These are phyloP conservation scores for Lepidocolaptes lacrymiger DNA, from an alignment of 2,797 vertebrate genomes.

Conservation along the genomic window DNA sequence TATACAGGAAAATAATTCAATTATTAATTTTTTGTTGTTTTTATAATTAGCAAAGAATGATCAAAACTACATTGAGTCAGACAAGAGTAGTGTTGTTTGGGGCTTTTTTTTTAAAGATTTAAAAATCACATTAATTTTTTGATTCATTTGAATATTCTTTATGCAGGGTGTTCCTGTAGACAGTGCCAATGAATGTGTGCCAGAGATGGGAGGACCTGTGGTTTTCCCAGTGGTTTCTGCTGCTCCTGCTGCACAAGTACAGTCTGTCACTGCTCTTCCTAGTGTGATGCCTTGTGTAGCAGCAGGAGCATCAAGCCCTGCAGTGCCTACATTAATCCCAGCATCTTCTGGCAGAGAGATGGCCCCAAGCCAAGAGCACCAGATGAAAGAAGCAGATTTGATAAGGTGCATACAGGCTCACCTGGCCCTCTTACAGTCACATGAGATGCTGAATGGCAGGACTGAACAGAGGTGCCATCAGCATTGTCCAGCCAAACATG, in stretches of 20 bases:
- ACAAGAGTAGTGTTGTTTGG: not conserved
- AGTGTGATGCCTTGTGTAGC: not conserved
- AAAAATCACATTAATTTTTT: not conserved
- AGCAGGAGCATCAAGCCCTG: not conserved
- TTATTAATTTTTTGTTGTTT: not conserved
- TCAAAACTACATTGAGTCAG: not conserved
- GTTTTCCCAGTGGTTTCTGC: not conserved
- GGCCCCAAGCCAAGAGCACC: slow-evolving; percentile 25
- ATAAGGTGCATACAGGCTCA: slow-evolving; percentile 72
- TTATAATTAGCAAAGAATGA: not conserved
- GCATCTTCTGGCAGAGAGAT: slow-evolving; percentile 18
- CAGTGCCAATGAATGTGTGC: not conserved
- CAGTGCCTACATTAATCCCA: not conserved
- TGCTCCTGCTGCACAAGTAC: not conserved
- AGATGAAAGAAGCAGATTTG: slow-evolving; percentile 70
- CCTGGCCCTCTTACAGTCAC: slow-evolving; percentile 67
- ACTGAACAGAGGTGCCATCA: slow-evolving; percentile 13
- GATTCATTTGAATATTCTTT: not conserved
- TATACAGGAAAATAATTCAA: not conserved
- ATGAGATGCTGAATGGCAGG: slow-evolving; percentile 13
- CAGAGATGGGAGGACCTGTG: slow-evolving; percentile 16
- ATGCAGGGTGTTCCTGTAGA: slow-evolving; percentile 41
- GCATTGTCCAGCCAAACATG: not conserved
- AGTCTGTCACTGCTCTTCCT: not conserved
- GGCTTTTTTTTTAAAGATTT: not conserved